Evolutionary conservation across 2,113 vertebrate genomes (phyloP).

Genomic region (Echinops telfairi): DNA sequence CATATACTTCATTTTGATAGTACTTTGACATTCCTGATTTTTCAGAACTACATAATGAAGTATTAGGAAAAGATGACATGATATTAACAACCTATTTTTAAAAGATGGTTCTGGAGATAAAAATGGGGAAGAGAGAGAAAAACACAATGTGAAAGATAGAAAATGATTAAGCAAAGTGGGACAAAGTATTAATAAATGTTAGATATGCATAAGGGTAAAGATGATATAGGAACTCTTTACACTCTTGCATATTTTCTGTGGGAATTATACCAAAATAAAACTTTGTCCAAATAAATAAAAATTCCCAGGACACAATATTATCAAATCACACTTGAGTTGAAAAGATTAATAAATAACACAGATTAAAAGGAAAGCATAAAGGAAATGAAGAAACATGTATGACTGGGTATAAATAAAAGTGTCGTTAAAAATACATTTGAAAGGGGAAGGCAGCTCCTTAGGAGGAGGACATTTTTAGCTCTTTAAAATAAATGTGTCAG

Average conservation of each 20-base stretch:
- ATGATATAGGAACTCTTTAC: neutral
- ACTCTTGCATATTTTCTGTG: neutral
- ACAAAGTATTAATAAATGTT: too few relatives aligned
- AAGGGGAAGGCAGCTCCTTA: neutral
- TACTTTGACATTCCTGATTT: too few relatives aligned
- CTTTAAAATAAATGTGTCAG: neutral
- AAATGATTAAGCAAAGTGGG: too few relatives aligned
- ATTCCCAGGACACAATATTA: neutral
- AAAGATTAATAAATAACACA: conserved; percentile 38
- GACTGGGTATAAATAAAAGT: neutral
- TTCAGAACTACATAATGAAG: too few relatives aligned
- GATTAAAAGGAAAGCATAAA: neutral
- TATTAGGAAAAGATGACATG: too few relatives aligned
- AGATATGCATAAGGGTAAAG: too few relatives aligned
- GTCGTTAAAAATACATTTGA: neutral
- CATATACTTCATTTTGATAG: too few relatives aligned
- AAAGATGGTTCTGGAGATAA: too few relatives aligned
- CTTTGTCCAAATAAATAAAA: neutral
- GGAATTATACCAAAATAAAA: neutral
- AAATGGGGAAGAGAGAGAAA: too few relatives aligned
- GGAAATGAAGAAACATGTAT: neutral
- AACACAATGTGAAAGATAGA: too few relatives aligned
- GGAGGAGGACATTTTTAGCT: neutral
- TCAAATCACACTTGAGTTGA: neutral
- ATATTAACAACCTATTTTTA: too few relatives aligned